These are phyloP conservation scores for Colistium nudipinnis DNA, from an alignment of 2,113 vertebrate genomes.

Conservation along the genomic window DNA sequence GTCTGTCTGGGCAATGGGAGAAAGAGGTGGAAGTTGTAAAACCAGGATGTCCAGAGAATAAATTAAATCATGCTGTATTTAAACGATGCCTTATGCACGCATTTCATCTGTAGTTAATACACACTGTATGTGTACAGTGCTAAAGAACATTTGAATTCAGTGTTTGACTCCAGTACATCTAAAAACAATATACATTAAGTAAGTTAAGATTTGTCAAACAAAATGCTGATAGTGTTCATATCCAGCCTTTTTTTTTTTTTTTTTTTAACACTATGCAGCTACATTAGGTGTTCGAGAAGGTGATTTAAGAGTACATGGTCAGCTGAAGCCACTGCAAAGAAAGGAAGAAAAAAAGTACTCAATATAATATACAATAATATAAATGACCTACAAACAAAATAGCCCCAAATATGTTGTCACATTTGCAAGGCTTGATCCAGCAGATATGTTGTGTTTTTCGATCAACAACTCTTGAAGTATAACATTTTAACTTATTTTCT, in stretches of 20 bases:
- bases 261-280: too few relatives aligned
- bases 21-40: neutral
- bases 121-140: slow-evolving; percentile 35
- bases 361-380: too few relatives aligned
- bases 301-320: slow-evolving; percentile 91
- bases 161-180: neutral
- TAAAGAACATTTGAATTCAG: slow-evolving; percentile 15
- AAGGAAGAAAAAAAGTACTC: neutral
- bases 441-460: too few relatives aligned
- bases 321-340: slow-evolving; percentile 93
- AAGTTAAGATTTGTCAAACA: neutral
- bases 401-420: too few relatives aligned
- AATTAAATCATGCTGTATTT: neutral
- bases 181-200: slow-evolving; percentile 9
- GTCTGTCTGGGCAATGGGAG: neutral
- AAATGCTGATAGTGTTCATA: too few relatives aligned
- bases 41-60: neutral
- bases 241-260: too few relatives aligned
- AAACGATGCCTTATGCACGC: slow-evolving; percentile 7
- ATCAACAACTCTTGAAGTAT: too few relatives aligned
- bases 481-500: too few relatives aligned
- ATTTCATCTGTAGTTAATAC: slow-evolving; percentile 28
- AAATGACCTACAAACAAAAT: too few relatives aligned
- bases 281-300: neutral
- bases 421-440: too few relatives aligned